phyloP scores from a whole-genome alignment of 2,888 invertebrate species.

The Octodonta nipae region DNA sequence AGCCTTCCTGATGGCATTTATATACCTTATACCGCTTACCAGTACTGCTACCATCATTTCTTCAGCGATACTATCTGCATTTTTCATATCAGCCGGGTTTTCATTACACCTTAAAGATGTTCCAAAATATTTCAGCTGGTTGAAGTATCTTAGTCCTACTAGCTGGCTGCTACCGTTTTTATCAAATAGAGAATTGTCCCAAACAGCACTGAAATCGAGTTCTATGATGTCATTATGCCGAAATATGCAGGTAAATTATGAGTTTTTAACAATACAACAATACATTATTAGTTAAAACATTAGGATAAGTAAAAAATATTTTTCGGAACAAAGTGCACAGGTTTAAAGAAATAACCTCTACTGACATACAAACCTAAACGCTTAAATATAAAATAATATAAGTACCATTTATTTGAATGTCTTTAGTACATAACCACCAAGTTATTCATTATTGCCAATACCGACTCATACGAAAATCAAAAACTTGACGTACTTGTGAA shows the following conservation, averaged over 20 bases:
- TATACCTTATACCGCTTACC: constrained; percentile 52
- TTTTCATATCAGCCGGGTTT: constrained; percentile 53
- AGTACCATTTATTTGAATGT: too few species aligned
- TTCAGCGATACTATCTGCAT: constrained; percentile 44
- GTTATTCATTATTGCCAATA: too few species aligned
- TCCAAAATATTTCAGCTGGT: constrained; percentile 50
- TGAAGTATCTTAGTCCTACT: constrained; percentile 56
- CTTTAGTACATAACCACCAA: too few species aligned
- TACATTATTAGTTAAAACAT: too few species aligned
- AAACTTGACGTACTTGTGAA: too few species aligned
- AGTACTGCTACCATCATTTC: constrained; percentile 51
- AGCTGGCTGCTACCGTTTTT: constrained; percentile 60
- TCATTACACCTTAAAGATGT: constrained; percentile 55
- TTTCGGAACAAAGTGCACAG: too few species aligned
- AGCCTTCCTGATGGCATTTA: constrained; percentile 51
- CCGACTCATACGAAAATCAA: too few species aligned
- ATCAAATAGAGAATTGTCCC: constrained; percentile 50
- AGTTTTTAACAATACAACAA: not conserved
- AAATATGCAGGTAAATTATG: constrained; percentile 51
- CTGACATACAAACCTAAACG: too few species aligned
- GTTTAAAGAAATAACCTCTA: too few species aligned
- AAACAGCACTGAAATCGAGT: constrained; percentile 46
- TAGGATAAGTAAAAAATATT: too few species aligned
- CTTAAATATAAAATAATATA: too few species aligned
- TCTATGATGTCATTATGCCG: constrained; percentile 46